Evolutionary conservation across 2,797 vertebrate genomes (phyloP), one percentile per base, ranked within the genome.

Genomic region (Chelon labrosus): DNA sequence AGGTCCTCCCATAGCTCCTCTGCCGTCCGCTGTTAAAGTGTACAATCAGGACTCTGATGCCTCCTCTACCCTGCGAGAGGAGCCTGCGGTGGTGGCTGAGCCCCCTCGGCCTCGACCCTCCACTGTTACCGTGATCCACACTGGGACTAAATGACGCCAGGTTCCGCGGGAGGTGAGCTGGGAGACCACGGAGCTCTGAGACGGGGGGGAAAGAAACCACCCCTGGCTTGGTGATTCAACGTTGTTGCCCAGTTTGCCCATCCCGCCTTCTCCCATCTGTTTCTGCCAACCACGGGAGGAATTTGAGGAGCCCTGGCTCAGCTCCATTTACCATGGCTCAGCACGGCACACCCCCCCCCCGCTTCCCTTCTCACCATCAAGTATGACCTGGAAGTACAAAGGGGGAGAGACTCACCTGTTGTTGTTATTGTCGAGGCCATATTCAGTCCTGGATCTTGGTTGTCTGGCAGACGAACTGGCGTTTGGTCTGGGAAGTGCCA

Each of bases 131-230:
- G 94, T 94, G 86, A 95, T 95, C 85, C 91, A 94, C 90, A 95
- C 94, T 0, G 94, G 94, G 88, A 94, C 93, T 89, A 95, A 95
- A 93, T 95, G 93, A 95, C 91, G 88, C 89, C 92, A 93, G 88
- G 88, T 92, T 86, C 91, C 92, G 85, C 86, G 91, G 90, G 91
- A 93, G 91, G 89, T 91, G 77, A 91, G 92, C 89, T 88, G 89
- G 90, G 92, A 94, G 86, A 92, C 89, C 76, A 90, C 89, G 1
- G 91, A 93, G 89, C 91, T 92, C 61, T 93, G 85, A 91, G 87
- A 73, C 13, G 50, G 83, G 83, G 25, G 55, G 12, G 17, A 19
- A 60, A 44, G 2, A 63, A 39, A 35, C 57, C 63, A 42, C 75
- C 77, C 76, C 69, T 68, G 61, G 70, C 80, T 83, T 90, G 74